These are phyloP conservation scores for Lithobates pipiens DNA, from an alignment of 2,797 vertebrate species.

Conservation along the genomic window DNA sequence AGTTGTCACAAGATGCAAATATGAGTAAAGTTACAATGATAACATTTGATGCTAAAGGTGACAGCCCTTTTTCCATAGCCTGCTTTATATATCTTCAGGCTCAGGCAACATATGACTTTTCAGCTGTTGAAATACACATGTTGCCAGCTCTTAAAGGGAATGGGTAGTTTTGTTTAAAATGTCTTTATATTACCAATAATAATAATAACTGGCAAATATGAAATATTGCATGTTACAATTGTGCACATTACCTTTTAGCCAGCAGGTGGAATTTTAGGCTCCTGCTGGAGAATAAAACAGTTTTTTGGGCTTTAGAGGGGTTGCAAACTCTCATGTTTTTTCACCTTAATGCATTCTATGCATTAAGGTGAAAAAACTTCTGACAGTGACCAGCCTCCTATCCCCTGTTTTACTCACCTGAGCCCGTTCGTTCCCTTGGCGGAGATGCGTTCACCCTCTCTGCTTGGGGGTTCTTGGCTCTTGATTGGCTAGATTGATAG, in stretches of 20 bases:
- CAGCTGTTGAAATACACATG: background rate
- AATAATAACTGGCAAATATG: background rate
- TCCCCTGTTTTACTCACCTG: too few relatives aligned
- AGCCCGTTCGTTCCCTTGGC: accelerated
- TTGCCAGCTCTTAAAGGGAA: background rate
- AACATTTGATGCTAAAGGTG: background rate
- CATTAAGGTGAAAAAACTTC: too few relatives aligned
- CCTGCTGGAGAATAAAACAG: too few relatives aligned
- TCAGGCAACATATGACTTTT: background rate
- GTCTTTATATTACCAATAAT: too few relatives aligned
- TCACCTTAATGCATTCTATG: too few relatives aligned
- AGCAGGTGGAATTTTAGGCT: background rate
- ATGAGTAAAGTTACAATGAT: background rate
- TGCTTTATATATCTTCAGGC: background rate
- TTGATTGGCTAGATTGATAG: too few relatives aligned
- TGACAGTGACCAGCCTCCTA: too few relatives aligned
- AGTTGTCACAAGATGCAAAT: conserved; percentile 15
- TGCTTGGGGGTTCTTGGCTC: too few relatives aligned
- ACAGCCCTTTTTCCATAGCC: background rate
- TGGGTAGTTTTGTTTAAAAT: background rate
- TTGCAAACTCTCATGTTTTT: too few relatives aligned
- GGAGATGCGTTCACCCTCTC: too few relatives aligned
- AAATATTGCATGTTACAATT: background rate
- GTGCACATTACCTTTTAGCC: background rate
- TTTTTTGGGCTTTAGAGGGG: too few relatives aligned